Percentiles rank a stretch among this genome's conserved stretches.
These are phyloP conservation scores for Atractosteus spatula DNA, from an alignment of 2,113 vertebrate species.

Conservation along the genomic window DNA sequence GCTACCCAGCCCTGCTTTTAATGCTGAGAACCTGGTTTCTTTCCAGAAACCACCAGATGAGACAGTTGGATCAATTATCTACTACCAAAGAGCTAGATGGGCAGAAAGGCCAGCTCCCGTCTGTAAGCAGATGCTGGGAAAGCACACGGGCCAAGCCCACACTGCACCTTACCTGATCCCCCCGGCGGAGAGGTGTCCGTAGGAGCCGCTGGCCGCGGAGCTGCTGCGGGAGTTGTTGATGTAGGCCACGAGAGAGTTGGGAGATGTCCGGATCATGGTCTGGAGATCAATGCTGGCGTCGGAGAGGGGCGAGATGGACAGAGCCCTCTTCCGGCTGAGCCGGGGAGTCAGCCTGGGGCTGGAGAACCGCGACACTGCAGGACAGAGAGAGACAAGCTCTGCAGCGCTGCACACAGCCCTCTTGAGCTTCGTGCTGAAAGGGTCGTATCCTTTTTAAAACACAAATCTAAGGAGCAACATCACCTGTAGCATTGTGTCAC, in stretches of 20 bases:
- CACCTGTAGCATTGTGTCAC: constrained; percentile 24
- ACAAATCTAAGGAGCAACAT: constrained; percentile 24
- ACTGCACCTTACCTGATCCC: constrained; percentile 81
- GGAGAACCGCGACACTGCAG: constrained; percentile 88
- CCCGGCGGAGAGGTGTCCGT: constrained; percentile 91
- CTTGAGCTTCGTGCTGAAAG: neutral
- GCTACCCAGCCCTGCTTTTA: too few species aligned
- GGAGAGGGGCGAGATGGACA: constrained; percentile 93
- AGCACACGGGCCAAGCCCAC: neutral
- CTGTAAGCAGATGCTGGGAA: too few species aligned
- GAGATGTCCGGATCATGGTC: constrained; percentile 97
- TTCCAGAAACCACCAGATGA: too few species aligned
- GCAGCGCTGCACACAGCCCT: neutral
- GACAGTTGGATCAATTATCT: too few species aligned
- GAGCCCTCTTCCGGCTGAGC: constrained; percentile 87
- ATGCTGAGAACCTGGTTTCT: too few species aligned
- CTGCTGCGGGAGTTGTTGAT: constrained; percentile 99
- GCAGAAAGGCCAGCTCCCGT: too few species aligned
- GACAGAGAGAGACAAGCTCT: constrained; percentile 24
- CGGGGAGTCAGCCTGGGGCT: constrained; percentile 88
- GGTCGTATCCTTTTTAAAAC: constrained; percentile 9
- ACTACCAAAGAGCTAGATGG: too few species aligned
- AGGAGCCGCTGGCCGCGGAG: constrained; percentile 93
- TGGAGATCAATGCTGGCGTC: constrained; percentile 98
- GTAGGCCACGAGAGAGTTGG: constrained; percentile 96